phyloP scores from a whole-genome alignment of 2,797 vertebrate species.

The Garrulus glandarius region DNA sequence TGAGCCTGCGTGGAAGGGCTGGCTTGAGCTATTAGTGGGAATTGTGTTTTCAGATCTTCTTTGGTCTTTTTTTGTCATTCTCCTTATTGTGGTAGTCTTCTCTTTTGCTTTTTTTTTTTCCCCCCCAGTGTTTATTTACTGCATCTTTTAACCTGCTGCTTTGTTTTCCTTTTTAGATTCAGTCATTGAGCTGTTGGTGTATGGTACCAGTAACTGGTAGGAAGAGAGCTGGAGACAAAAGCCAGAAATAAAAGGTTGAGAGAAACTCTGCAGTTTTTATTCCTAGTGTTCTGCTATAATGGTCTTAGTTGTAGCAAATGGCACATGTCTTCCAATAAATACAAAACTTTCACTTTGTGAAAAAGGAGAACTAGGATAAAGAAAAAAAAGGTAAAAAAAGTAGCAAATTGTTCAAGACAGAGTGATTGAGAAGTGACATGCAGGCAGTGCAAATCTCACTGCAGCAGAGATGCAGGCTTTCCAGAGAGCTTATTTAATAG shows the following conservation, averaged over 20 bases:
- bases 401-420: not conserved
- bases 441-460: not conserved
- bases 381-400: not conserved
- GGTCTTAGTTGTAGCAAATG: not conserved
- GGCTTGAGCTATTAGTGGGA: not conserved
- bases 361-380: not conserved
- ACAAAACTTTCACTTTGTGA: not conserved
- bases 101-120: not conserved
- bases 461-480: not conserved
- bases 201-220: not conserved
- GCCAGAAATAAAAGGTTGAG: conserved; percentile 3
- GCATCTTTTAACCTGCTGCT: not conserved
- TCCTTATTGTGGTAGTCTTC: not conserved
- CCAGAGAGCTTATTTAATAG: not conserved
- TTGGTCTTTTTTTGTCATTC: not conserved
- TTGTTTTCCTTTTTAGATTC: not conserved
- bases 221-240: not conserved
- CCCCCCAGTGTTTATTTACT: not conserved
- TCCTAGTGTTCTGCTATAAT: not conserved
- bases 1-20: fast-evolving
- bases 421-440: not conserved
- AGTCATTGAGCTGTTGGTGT: not conserved
- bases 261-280: not conserved
- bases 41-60: not conserved
- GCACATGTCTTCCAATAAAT: not conserved